Percentiles rank a stretch among this genome's conserved stretches.
These are phyloP conservation scores for Drosophila truncata DNA, from an alignment of 1,140 invertebrate genomes.

Conservation along the genomic window DNA sequence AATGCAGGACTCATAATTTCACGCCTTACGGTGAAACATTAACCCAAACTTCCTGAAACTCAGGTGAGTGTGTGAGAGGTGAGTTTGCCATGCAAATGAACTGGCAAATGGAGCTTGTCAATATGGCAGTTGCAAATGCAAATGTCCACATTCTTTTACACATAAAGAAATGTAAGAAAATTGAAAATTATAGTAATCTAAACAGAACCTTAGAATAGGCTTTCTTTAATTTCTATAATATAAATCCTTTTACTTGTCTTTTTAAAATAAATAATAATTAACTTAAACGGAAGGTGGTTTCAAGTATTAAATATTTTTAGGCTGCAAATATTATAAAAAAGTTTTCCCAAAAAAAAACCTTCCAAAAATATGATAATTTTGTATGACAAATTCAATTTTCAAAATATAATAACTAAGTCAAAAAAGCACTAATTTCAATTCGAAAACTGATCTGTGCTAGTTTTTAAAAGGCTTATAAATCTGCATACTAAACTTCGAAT, in stretches of 20 bases:
- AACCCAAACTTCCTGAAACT: background rate
- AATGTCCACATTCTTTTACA: constrained; percentile 3
- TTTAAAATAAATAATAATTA: too few relatives aligned
- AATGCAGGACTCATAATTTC: constrained; percentile 73
- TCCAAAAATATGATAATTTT: too few relatives aligned
- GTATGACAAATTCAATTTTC: too few relatives aligned
- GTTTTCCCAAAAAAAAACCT: too few relatives aligned
- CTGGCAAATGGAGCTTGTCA: constrained; percentile 75
- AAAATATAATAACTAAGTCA: background rate
- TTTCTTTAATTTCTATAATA: too few relatives aligned
- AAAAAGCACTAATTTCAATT: background rate
- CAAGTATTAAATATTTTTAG: too few relatives aligned
- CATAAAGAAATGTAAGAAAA: background rate
- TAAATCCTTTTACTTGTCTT: too few relatives aligned
- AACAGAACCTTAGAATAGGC: too few relatives aligned
- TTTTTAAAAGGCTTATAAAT: background rate
- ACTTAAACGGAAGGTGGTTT: too few relatives aligned
- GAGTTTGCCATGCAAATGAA: constrained; percentile 61
- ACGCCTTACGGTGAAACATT: constrained; percentile 58
- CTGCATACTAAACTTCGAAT: background rate
- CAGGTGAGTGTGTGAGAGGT: background rate
- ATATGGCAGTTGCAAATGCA: constrained; percentile 52
- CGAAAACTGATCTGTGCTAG: background rate
- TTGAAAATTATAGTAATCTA: too few relatives aligned
- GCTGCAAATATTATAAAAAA: too few relatives aligned